A percentile compares a stretch with the other conserved stretches of the same genome.
phyloP scores from a whole-genome alignment of 2,888 invertebrate genomes.

The Embidobia sp. region DNA sequence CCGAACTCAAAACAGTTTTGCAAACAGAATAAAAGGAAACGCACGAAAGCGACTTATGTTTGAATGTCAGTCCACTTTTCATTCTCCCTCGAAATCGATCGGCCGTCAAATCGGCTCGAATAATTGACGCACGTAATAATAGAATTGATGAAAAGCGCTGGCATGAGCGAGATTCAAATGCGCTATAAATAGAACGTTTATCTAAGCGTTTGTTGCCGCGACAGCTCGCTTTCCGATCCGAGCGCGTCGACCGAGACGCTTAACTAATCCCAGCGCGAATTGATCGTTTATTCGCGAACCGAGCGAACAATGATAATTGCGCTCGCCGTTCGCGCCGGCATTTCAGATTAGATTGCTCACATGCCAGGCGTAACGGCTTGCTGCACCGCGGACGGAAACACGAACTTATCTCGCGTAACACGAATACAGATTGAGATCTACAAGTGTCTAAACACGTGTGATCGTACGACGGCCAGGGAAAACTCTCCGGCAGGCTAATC shows the following conservation, averaged over 20 bases:
- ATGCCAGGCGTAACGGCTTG: slow-evolving; percentile 51
- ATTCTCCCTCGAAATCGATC: neutral
- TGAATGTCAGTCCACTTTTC: too few relatives aligned
- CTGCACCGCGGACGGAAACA: slow-evolving; percentile 43
- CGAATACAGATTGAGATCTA: slow-evolving; percentile 40
- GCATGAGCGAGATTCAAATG: slow-evolving; percentile 4
- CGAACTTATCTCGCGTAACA: slow-evolving; percentile 41
- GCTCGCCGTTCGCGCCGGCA: slow-evolving; percentile 20
- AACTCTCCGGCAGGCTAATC: too few relatives aligned
- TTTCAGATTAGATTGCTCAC: slow-evolving; percentile 57
- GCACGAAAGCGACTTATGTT: too few relatives aligned
- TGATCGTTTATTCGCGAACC: slow-evolving; percentile 33
- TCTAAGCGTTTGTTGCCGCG: slow-evolving; percentile 28
- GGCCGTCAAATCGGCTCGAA: neutral
- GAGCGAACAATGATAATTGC: slow-evolving; percentile 21
- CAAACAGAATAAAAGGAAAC: too few relatives aligned
- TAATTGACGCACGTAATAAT: slow-evolving; percentile 22
- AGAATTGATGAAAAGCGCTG: slow-evolving; percentile 26
- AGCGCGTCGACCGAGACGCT: slow-evolving; percentile 23
- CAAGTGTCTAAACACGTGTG: slow-evolving; percentile 44
- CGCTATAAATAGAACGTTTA: slow-evolving; percentile 43
- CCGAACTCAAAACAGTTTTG: too few relatives aligned
- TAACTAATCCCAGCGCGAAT: slow-evolving; percentile 43
- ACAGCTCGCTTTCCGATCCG: slow-evolving; percentile 16
- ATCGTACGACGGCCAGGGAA: too few relatives aligned